These are phyloP conservation scores for Kradibia gibbosae DNA, from an alignment of 1,140 invertebrate species.

Conservation along the genomic window DNA sequence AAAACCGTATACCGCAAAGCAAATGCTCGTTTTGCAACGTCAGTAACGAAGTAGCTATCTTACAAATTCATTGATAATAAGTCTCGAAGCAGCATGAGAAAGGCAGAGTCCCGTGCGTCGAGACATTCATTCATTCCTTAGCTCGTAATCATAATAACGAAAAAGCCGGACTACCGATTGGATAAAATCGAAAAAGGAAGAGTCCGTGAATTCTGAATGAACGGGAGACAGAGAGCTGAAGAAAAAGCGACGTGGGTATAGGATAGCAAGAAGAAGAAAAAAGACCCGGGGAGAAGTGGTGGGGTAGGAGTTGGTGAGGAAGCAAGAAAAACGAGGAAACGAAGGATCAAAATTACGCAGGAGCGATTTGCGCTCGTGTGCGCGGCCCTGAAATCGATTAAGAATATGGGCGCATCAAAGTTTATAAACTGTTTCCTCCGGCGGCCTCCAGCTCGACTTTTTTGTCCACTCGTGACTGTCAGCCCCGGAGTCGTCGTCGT, in stretches of 20 bases:
- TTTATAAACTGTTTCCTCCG: conserved; percentile 49
- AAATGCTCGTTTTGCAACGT: background rate
- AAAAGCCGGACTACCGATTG: conserved; percentile 4
- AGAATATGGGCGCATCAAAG: conserved; percentile 44
- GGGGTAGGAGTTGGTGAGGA: background rate
- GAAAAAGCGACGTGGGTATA: background rate
- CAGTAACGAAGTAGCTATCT: background rate
- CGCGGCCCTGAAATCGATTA: conserved; percentile 42
- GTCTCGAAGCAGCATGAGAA: background rate
- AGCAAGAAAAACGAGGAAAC: conserved; percentile 15
- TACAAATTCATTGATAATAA: conserved; percentile 34
- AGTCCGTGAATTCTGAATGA: conserved; percentile 41
- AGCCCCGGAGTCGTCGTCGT: background rate
- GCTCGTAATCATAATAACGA: conserved; percentile 30
- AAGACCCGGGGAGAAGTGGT: background rate
- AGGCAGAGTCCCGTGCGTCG: background rate
- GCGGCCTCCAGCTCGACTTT: conserved; percentile 9
- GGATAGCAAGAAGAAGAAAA: background rate
- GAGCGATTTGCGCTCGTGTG: conserved; percentile 37
- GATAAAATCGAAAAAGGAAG: conserved; percentile 1
- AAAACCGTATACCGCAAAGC: background rate
- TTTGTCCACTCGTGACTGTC: conserved; percentile 38
- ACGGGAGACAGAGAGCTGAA: background rate
- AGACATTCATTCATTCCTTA: conserved; percentile 41
- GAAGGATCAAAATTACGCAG: conserved; percentile 48